Evolutionary conservation across 2,888 invertebrate species (phyloP), one percentile per base, ranked within the genome.

Genomic region (Mythimna vitellina): DNA sequence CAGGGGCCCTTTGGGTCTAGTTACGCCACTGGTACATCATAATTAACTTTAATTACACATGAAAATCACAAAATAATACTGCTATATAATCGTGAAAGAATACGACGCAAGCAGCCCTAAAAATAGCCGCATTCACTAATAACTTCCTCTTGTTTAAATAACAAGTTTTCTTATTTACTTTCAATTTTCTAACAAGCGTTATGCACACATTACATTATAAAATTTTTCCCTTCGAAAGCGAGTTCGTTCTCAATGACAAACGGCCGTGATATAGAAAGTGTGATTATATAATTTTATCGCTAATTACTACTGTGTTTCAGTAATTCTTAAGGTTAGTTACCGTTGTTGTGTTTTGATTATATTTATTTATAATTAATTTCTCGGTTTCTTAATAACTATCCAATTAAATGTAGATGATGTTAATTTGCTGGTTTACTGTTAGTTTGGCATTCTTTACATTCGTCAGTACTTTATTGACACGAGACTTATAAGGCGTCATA

Each of bases 241-340:
- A 70, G 1, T 54, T 12, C 58, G 76, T 32, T 64, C 84, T 56
- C 32, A 17, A 66, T 84, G 65, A 57, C 63, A 68, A 76, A 20
- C 49, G 12, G 25, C 3, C 67, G 72, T 73, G 61, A 14, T 49
- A 14, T 69, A 82, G 83, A 83, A 83, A 84, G 83, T 76, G n/a
- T 46, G 64, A 64, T 81, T 70, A 75, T 60, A 35, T 81, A 77
- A 77, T 57, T 65, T 17, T 14, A 60, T 46, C 4, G 58, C 53
- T 70, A 83, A 83, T 83, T 84, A 75, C 62, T 49, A n/a, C 17
- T 58, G 46, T 25, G 25, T 69, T 60, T 75, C 22, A 65, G 25
- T 9, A n/a, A 35, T 9, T 32, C 0, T 22, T 51, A n/a, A 8
- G 22, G 42, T 76, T 73, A 73, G 25, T 35, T 35, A 8, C 9